These are phyloP conservation scores for Minunthozetes semirufus DNA, from an alignment of 2,888 invertebrate species.

Conservation along the genomic window DNA sequence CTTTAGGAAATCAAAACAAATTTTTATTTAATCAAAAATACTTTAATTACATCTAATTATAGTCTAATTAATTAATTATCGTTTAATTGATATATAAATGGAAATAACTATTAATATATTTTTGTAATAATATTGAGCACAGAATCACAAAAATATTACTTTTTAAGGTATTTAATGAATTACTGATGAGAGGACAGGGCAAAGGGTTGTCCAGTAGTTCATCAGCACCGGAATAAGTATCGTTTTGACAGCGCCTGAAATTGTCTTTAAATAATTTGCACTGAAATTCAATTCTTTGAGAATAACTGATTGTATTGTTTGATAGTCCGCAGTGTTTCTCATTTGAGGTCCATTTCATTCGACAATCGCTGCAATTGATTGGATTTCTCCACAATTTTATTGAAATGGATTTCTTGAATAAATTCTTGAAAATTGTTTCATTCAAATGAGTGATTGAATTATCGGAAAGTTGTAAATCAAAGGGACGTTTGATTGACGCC, in stretches of 20 bases:
- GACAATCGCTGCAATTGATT: slow-evolving; percentile 33
- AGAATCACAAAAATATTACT: not conserved
- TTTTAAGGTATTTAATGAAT: not conserved
- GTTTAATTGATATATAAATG: not conserved
- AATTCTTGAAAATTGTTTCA: slow-evolving; percentile 1
- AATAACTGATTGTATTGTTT: slow-evolving; percentile 9
- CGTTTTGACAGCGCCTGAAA: not conserved
- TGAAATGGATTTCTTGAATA: slow-evolving; percentile 23
- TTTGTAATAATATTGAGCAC: not conserved
- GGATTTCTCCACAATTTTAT: slow-evolving; percentile 29
- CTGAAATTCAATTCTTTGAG: slow-evolving; percentile 22
- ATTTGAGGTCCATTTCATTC: slow-evolving; percentile 26
- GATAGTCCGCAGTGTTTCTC: not conserved
- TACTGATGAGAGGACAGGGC: slow-evolving; percentile 1
- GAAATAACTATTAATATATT: not conserved
- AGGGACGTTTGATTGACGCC: slow-evolving; percentile 11
- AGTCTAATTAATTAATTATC: not conserved
- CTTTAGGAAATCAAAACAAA: too few relatives aligned
- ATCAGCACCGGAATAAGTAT: not conserved
- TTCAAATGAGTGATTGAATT: slow-evolving; percentile 22
- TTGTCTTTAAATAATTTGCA: slow-evolving; percentile 21
- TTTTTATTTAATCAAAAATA: too few relatives aligned
- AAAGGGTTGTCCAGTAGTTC: not conserved
- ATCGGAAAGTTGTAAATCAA: slow-evolving; percentile 31
- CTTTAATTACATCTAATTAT: too few relatives aligned